Conservation (phyloP, 1,140 invertebrate genomes). For the Vanessa atalanta region DNA sequence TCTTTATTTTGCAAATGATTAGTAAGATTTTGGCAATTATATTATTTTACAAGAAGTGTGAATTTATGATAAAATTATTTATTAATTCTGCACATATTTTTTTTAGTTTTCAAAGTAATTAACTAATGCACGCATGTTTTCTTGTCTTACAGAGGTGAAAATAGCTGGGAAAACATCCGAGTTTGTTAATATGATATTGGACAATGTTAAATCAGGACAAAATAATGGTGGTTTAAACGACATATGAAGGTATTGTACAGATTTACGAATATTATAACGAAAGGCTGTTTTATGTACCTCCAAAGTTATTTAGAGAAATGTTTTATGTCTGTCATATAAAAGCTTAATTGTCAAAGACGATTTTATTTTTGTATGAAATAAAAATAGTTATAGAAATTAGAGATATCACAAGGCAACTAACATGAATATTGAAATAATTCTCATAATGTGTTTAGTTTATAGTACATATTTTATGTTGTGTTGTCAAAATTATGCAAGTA, state of each 20-base stretch:
- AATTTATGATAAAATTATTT: too few relatives aligned
- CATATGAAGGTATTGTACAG: slow-evolving; percentile 55
- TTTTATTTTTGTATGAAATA: slow-evolving; percentile 74
- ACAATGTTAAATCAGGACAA: slow-evolving; percentile 69
- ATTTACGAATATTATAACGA: slow-evolving; percentile 68
- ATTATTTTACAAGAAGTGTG: too few relatives aligned
- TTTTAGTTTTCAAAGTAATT: background rate
- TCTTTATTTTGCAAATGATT: too few relatives aligned
- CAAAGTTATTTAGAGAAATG: slow-evolving; percentile 74
- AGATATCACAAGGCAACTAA: slow-evolving; percentile 69
- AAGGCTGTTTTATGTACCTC: slow-evolving; percentile 80
- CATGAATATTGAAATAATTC: slow-evolving; percentile 35
- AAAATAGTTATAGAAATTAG: slow-evolving; percentile 68
- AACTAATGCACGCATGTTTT: background rate
- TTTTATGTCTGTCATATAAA: slow-evolving; percentile 68
- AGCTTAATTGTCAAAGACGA: slow-evolving; percentile 74
- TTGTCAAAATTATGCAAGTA: slow-evolving; percentile 28
- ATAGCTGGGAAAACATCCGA: slow-evolving; percentile 73
- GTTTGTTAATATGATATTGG: slow-evolving; percentile 73
- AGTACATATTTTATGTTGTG: slow-evolving; percentile 44
- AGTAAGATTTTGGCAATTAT: too few relatives aligned
- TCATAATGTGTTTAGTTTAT: slow-evolving; percentile 37
- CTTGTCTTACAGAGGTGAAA: slow-evolving; percentile 62
- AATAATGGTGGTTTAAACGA: slow-evolving; percentile 67
- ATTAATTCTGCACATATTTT: too few relatives aligned